Base-by-base conservation (phyloP, 2,113 vertebrate species). In the Xenopus laevis region DNA sequence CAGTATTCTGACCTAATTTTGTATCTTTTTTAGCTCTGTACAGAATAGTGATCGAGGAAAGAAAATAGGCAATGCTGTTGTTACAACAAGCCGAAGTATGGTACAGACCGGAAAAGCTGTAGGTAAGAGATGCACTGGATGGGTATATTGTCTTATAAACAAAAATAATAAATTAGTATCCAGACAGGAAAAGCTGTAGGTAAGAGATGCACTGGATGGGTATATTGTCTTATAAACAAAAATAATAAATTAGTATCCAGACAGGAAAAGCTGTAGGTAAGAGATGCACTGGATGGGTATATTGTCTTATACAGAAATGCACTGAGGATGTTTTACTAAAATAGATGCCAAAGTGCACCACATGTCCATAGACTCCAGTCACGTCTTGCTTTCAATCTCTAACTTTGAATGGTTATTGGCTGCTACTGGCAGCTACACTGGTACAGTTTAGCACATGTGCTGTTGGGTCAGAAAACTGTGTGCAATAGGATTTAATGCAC, bases 11-110 rank as follows among this genome's bases (percentile, higher is more conserved):
- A 40, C 68, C 74, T 78, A 40, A 57, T 11, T 61, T 2, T 15
- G 18, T n/a, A 55, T 9, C 17, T 77, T 63, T 71, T 72, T 0
- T 83, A 99, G 97, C 83, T 98, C 97, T 47, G 93, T 99, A 78
- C 95, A 98, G 84, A 98, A 96, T 85, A 99, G 97, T 63, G 97
- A 99, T 78, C 91, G 96, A 62, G 96, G 97, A 72, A 98, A 98
- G 88, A 98, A 95, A 86, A 83, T 99, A 66, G 97, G 97, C 10
- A 98, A 93, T 15, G 97, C 90, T 72, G 91, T 99, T 92, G 94
- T 93, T 74, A 93, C 91, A 59, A 98, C 97, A 16, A 99, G 97
- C 68, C 89, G 97, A 64, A 98, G 92, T 27, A 87, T 99, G 47
- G 94, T 98, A 0, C 97, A 97, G 81, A 99, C 97, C 0, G 95